phyloP scores from a whole-genome alignment of 2,888 invertebrate species.

The Sinelater perroti region DNA sequence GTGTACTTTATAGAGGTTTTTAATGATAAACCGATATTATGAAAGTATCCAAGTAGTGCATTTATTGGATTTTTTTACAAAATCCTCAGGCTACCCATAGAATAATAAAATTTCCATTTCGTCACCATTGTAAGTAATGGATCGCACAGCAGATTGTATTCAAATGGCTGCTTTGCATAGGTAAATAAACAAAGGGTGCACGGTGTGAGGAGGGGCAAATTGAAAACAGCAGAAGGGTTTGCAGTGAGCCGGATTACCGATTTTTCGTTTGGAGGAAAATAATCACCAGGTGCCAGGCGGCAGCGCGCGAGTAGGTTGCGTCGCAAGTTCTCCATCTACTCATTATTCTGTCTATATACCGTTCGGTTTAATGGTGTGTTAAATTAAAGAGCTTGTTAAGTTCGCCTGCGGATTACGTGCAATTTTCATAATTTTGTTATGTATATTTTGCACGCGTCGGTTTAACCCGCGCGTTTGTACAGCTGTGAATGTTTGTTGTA shows the following conservation, averaged over 20 bases:
- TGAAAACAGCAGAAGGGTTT: no score
- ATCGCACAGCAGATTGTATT: neutral
- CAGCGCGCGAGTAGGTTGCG: neutral
- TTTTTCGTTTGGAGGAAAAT: no score
- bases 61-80: neutral
- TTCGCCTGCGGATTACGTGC: slow-evolving; percentile 23
- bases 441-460: slow-evolving; percentile 22
- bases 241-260: no score
- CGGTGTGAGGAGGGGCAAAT: no score
- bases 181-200: neutral
- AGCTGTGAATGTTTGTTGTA: slow-evolving; percentile 21
- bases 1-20: no score
- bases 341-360: slow-evolving; percentile 29
- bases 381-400: slow-evolving; percentile 35
- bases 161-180: neutral
- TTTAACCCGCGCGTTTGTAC: slow-evolving; percentile 19
- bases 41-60: no score
- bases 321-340: slow-evolving; percentile 15
- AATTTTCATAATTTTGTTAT: slow-evolving; percentile 33
- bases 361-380: slow-evolving; percentile 33
- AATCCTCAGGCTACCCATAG: neutral
- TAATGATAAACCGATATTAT: no score
- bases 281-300: no score
- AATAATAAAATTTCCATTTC: slow-evolving; percentile 6
- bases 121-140: neutral